Evolutionary conservation across 2,888 invertebrate species (phyloP).

Genomic region (Agapostemon virescens): DNA sequence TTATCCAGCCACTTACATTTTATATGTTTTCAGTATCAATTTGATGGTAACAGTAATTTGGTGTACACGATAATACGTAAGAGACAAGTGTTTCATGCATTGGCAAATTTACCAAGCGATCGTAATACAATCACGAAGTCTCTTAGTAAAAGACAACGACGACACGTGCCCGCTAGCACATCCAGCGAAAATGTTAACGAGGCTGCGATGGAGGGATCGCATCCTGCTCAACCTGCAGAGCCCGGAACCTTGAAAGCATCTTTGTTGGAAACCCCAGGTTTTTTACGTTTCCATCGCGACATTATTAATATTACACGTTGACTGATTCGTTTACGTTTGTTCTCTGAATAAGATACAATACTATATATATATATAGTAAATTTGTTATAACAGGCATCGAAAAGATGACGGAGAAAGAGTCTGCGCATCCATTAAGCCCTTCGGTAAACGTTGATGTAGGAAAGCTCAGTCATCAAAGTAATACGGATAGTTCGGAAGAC

Average conservation of each 20-base stretch:
- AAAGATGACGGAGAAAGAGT: conserved; percentile 96
- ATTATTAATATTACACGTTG: background rate
- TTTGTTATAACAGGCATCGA: conserved; percentile 84
- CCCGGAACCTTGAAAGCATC: conserved; percentile 95
- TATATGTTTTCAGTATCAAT: conserved; percentile 74
- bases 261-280: conserved; percentile 94
- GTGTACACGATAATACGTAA: conserved; percentile 99
- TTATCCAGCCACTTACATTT: too few relatives aligned
- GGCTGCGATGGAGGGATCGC: conserved; percentile 89
- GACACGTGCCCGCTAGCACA: conserved; percentile 78
- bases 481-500: conserved; percentile 64
- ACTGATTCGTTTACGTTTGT: background rate
- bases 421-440: conserved; percentile 87
- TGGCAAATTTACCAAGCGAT: conserved; percentile 98
- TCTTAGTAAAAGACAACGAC: conserved; percentile 82
- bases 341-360: background rate
- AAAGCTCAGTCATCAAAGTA: conserved; percentile 65
- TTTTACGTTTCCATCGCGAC: conserved; percentile 45
- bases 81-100: conserved; percentile 97
- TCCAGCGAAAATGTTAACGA: conserved; percentile 83
- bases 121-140: conserved; percentile 93
- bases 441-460: conserved; percentile 71
- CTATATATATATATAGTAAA: background rate
- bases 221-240: conserved; percentile 92
- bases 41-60: conserved; percentile 95